Evolutionary conservation across 2,797 vertebrate species (phyloP), one percentile per base, ranked within the genome.

Genomic region (Erethizon dorsatum): DNA sequence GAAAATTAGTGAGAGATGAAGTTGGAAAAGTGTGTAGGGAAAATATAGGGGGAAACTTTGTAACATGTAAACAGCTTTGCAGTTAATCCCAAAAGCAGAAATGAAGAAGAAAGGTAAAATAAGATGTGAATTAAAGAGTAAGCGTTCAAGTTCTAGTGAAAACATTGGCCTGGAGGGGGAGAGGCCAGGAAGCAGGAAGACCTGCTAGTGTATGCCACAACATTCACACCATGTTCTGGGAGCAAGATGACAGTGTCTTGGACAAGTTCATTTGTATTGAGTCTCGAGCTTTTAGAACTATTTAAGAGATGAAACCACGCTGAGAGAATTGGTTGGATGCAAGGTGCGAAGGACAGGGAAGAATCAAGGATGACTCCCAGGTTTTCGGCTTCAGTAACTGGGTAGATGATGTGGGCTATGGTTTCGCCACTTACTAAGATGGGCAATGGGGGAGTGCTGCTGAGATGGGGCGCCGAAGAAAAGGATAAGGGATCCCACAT

Each of bases 111-210:
- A 88, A 75, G 33, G 47, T 65, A 92, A 2, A 92, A 50, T 61
- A 69, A 78, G 31, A n/a, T 41, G 37, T 56, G 24, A 84, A 78
- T 90, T 95, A 69, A 95, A 86, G 63, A 84, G 52, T 50, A 28
- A n/a, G 67, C 6, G 37, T 31, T 18, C 71, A 63, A 4, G 1
- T 78, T 77, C 14, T 52, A 45, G 59, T 37, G 4, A 52, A 18
- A 47, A 24, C 73, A 47, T 28, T 83, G 5, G 20, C 73, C 56
- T 83, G 20, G 22, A 96, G 5, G 6, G 12, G 17, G 22, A 45
- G n/a, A 86, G 28, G 15, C 18, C 33, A 84, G 86, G 26, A 54
- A 83, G 2, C 56, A 90, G 15, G n/a, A 17, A 85, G 52, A 82
- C 24, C 8, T 28, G 3, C 59, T 28, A 12, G 20, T 41, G 26